Evolutionary conservation across 1,140 invertebrate genomes (phyloP).

Genomic region (Brachionus rubens): DNA sequence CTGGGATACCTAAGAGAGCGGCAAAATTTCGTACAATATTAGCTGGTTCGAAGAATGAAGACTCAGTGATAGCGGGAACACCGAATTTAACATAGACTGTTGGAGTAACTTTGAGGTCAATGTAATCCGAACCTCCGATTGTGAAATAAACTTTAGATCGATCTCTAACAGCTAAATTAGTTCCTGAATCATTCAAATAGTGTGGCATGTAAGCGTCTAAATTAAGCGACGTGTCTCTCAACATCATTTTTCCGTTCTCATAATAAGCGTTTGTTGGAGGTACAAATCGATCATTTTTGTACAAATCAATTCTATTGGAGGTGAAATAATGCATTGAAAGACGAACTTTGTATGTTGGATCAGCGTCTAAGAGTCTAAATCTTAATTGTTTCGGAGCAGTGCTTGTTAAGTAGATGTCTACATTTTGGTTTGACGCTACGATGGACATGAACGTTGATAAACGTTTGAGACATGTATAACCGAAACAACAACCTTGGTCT

Average conservation of each 20-base stretch:
- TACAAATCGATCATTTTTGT: constrained; percentile 50
- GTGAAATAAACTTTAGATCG: constrained; percentile 31
- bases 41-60: neutral
- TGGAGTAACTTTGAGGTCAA: constrained; percentile 40
- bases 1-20: neutral
- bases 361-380: constrained; percentile 51
- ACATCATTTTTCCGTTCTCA: constrained; percentile 34
- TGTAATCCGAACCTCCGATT: constrained; percentile 5
- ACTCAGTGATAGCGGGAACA: constrained; percentile 1
- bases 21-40: constrained; percentile 35
- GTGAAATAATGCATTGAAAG: constrained; percentile 52
- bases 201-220: constrained; percentile 1
- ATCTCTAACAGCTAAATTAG: constrained; percentile 8
- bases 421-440: constrained; percentile 51
- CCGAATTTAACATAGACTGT: constrained; percentile 39
- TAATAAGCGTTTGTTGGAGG: constrained; percentile 51
- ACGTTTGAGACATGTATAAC: constrained; percentile 57
- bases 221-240: constrained; percentile 5
- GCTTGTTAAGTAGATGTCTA: constrained; percentile 41
- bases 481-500: constrained; percentile 58
- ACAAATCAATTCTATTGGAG: constrained; percentile 54
- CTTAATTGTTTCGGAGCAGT: constrained; percentile 51
- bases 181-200: constrained; percentile 14
- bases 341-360: constrained; percentile 49
- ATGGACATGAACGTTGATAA: constrained; percentile 56